A percentile compares a stretch with the other conserved stretches of the same genome.
Conservation (phyloP, 2,888 invertebrate species). For the Caenorhabditis doughertyi region DNA sequence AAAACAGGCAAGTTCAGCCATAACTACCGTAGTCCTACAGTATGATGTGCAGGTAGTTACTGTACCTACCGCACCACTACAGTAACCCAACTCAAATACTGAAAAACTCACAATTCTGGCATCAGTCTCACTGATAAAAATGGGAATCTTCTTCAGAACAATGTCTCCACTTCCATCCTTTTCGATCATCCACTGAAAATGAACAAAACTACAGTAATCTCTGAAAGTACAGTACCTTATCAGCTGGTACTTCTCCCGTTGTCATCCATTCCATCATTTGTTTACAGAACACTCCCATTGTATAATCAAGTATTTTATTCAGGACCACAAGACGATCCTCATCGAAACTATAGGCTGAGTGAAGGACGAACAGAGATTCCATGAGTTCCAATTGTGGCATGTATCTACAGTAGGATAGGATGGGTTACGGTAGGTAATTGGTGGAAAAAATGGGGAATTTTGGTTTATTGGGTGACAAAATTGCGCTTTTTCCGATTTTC, state of each 20-base stretch:
- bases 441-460: too few relatives aligned
- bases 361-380: constrained; percentile 38
- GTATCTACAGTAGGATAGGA: constrained; percentile 11
- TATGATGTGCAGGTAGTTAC: too few relatives aligned
- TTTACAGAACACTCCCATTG: constrained; percentile 54
- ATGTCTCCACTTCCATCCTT: constrained; percentile 29
- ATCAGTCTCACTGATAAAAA: constrained; percentile 37
- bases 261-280: constrained; percentile 63
- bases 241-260: constrained; percentile 37
- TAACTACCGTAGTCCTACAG: too few relatives aligned
- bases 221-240: too few relatives aligned
- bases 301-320: constrained; percentile 49
- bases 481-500: too few relatives aligned
- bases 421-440: too few relatives aligned
- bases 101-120: constrained; percentile 52
- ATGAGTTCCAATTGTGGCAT: constrained; percentile 43
- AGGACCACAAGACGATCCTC: constrained; percentile 26
- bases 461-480: too few relatives aligned
- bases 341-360: constrained; percentile 11
- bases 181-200: constrained; percentile 55
- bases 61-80: too few relatives aligned
- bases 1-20: too few relatives aligned
- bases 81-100: too few relatives aligned
- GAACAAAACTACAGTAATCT: neutral
- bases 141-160: constrained; percentile 35